Base-by-base conservation (phyloP, 2,797 vertebrate genomes). In the Pseudomugil tenellus region DNA sequence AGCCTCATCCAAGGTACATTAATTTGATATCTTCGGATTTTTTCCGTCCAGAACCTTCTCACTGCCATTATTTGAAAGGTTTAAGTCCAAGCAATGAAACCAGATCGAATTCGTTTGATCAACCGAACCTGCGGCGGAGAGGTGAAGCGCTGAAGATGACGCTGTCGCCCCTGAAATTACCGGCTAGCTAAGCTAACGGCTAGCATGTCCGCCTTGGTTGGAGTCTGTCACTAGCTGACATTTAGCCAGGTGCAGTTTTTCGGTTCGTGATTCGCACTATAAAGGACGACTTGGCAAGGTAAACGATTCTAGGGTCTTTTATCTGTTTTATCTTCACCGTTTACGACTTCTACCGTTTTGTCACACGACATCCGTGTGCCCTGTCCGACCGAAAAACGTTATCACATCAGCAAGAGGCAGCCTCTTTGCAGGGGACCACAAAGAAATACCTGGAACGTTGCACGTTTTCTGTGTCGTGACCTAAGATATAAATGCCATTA, bases 131-230 rank as follows among this genome's bases (percentile, higher is more conserved):
- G 64, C 56, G 54, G 83, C 70, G 84, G 84, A 80, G 82, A 82
- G 81, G 54, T 68, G 81, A 69, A 61, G 87, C 46, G 85, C 76
- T 87, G 91, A 91, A 90, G 90, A 93, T 91, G 91, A 92, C 91
- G 92, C 91, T 86, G 90, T 91, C 91, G 89, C 90, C 86, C 78
- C 82, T 70, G 87, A 91, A 85, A 89, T 91, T 53, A 92, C 92
- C 93, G 91, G 92, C 88, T 81, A 90, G 87, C 87, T 87, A 85
- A 86, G 91, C 91, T 91, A 91, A 90, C 54, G 59, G 85, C 87
- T 92, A 91, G 86, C 86, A 92, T 91, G 92, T 91, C 92, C 85
- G 87, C 90, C 86, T 90, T 21, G 87, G 85, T 69, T 79, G 89
- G 84, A 84, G 82, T 77, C 81, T 80, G 84, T 85, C 89, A 87